Base-by-base conservation (phyloP, 2,113 vertebrate species). In the Arizona elegans region DNA sequence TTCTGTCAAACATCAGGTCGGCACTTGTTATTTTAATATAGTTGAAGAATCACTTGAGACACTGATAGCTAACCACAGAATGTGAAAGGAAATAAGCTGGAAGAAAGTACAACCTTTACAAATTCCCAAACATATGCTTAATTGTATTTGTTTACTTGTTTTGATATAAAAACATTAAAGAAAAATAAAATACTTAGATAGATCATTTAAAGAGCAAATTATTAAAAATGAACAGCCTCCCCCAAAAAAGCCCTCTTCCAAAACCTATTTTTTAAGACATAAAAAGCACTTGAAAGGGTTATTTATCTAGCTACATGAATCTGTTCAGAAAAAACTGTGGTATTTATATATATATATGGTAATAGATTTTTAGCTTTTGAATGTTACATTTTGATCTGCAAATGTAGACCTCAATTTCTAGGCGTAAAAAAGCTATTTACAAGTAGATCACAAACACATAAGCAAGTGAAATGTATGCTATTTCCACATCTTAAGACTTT, bases 1-100 rank as follows among this genome's bases (percentile, higher is more conserved):
- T 4, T 70, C 62, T 50, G 29, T 29, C 81, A 90, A 90, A 33
- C 23, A 59, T 50, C 19, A 52, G 1, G 12, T 62, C 88, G 90
- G 75, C 70, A 86, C 47, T 90, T 90, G 88, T 93, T 86, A 54
- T n/a, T n/a, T 93, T 90, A 86, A 65, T 52, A 59, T 43, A 86
- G 55, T 86, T 93, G 85, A 86, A 93, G 43, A 62, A 58, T 90
- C 70, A 90, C 75, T 90, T 15, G 86, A 55, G 38, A 19, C 21
- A 9, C 24, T 21, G 87, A 47, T 58, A 26, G 6, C 50, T 75
- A 93, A 62, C 21, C 47, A 53, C 5, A 90, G 88, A 93, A 86
- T 86, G n/a, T 54, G 6, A 53, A 56, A 90, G 4, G 55, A 85
- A 59, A 23, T 47, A 62, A 13, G 12, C 5, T 47, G 8, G 38